Evolutionary conservation across 1,140 invertebrate species (phyloP).

Genomic region (Hycleus phaleratus): DNA sequence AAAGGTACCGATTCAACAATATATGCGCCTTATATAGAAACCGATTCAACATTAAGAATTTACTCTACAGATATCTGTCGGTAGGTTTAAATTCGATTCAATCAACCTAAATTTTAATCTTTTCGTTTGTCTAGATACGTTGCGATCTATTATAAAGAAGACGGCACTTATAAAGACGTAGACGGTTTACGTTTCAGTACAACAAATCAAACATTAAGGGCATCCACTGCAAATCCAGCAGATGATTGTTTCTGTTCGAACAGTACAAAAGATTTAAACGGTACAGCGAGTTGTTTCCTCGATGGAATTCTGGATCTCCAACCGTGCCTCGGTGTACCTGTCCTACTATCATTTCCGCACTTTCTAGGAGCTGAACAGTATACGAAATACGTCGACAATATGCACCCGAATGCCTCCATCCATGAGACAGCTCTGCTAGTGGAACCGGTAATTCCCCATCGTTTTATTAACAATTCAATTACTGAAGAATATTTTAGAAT

Average conservation of each 20-base stretch:
- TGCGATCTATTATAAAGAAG: slow-evolving; percentile 11
- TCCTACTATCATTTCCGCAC: slow-evolving; percentile 31
- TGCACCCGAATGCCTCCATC: neutral
- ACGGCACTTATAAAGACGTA: slow-evolving; percentile 21
- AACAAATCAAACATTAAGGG: slow-evolving; percentile 9
- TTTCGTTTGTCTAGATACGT: slow-evolving; percentile 20
- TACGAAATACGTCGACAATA: neutral
- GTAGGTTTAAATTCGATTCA: slow-evolving; percentile 30
- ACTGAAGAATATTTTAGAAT: slow-evolving; percentile 5
- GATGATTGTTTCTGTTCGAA: slow-evolving; percentile 30
- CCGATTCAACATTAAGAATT: slow-evolving; percentile 43
- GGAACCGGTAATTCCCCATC: slow-evolving; percentile 1
- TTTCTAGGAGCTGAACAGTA: slow-evolving; percentile 2
- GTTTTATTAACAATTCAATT: neutral
- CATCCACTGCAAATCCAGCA: slow-evolving; percentile 7
- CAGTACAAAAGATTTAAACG: slow-evolving; percentile 17
- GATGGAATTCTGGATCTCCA: slow-evolving; percentile 29
- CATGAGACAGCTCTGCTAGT: slow-evolving; percentile 2
- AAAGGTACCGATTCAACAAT: slow-evolving; percentile 52
- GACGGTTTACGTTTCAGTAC: slow-evolving; percentile 21
- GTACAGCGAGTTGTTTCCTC: slow-evolving; percentile 23
- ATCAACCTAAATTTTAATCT: neutral
- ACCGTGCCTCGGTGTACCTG: slow-evolving; percentile 27
- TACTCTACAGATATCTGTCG: slow-evolving; percentile 55
- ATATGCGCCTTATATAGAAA: slow-evolving; percentile 47